These are phyloP conservation scores for Helleia helle DNA, from an alignment of 2,888 invertebrate species.

Conservation along the genomic window DNA sequence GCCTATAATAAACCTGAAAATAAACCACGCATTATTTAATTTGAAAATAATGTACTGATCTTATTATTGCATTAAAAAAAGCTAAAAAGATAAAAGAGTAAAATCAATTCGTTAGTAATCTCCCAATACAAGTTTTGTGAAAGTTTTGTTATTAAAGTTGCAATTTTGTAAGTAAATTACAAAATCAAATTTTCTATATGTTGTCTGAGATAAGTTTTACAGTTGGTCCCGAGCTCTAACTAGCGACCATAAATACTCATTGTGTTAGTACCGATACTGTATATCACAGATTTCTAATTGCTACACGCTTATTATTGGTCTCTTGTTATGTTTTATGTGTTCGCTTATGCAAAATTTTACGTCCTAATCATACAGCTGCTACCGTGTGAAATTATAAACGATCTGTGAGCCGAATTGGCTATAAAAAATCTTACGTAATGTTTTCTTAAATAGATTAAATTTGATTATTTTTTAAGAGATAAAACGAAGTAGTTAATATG, in stretches of 20 bases:
- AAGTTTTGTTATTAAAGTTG: neutral
- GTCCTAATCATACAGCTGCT: conserved; percentile 31
- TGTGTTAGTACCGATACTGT: conserved; percentile 11
- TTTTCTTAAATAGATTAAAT: no score
- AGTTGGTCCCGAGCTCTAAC: neutral
- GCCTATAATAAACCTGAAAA: no score
- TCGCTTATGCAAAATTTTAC: conserved; percentile 35
- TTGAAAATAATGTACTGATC: no score
- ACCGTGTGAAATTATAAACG: conserved; percentile 1
- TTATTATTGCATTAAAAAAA: no score
- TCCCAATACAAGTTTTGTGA: conserved; percentile 9
- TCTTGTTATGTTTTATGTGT: conserved; percentile 28
- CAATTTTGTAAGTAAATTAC: neutral
- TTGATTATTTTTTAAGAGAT: no score
- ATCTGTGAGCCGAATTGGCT: neutral
- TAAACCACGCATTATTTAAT: no score
- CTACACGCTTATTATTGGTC: conserved; percentile 21
- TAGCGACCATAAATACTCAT: conserved; percentile 8
- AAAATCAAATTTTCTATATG: conserved; percentile 5
- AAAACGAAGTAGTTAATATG: no score
- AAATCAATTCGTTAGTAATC: neutral
- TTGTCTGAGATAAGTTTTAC: conserved; percentile 1
- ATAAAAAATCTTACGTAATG: no score
- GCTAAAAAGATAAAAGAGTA: no score
- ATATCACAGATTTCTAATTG: conserved; percentile 26